Evolutionary conservation across 2,113 vertebrate genomes (phyloP), one percentile per base, ranked within the genome.

Genomic region (Embiotoca jacksoni): DNA sequence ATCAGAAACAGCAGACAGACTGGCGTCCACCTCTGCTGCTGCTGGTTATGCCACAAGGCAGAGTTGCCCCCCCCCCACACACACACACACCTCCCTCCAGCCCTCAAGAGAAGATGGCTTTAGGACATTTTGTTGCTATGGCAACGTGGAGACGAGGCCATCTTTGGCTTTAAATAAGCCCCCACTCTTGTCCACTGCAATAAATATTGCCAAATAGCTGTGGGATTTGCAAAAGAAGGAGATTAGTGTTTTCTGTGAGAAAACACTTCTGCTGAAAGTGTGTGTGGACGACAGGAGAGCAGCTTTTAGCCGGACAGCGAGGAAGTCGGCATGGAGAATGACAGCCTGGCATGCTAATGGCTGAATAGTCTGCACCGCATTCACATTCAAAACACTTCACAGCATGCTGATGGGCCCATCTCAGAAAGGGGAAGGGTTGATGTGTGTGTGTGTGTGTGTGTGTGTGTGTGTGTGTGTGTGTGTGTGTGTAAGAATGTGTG

Each of bases 41-140:
- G 81, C 37, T 79, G 72, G 75, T 64, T 54, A 79, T 78, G 66
- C 63, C 60, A 81, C 61, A 60, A 74, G 61, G 73, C 56, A 65
- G 58, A 75, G 33, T 33, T 52, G 63, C 54, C 36, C 15, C 30
- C 10, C 3, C 1, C 32, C 1, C 32, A 23, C 44, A 7, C 44
- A 46, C 44, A 9, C 6, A 7, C 6, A 47, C 46, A 31, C 53
- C 59, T 37, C 31, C 39, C 35, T 33, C 3, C 5, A 16, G 15
- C 39, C 74, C 76, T 81, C 72, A 32, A 41, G 76, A 79, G 78
- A 23, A 23, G 23, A 84, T 57, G 68, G 79, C 59, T 82, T 56
- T 6, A 67, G 85, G 89, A 88, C 87, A 86, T 84, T 87, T 79
- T 76, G 92, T 93, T 90, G 89, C 88, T 57, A 93, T 90, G 72